Conservation (phyloP, 1,140 invertebrate genomes). For the Zaprionus camerounensis region DNA sequence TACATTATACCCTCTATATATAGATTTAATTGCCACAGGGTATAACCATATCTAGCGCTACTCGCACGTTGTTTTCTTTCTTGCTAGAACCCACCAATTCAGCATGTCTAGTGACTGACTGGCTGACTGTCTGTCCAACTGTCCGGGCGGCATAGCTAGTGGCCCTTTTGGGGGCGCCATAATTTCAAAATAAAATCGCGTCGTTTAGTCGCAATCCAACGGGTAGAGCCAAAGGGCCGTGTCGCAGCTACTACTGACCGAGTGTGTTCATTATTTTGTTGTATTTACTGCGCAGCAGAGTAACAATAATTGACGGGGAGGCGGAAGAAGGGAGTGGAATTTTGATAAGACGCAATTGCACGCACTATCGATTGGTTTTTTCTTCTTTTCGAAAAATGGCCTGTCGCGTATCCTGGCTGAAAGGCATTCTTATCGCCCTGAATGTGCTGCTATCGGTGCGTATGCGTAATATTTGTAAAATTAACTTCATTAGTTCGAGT, state of each 20-base stretch:
- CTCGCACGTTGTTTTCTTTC: conserved; percentile 48
- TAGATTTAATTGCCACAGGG: not conserved
- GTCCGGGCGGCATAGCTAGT: conserved; percentile 6
- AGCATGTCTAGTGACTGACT: conserved; percentile 7
- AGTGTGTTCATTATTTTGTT: conserved; percentile 30
- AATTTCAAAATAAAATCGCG: conserved; percentile 70
- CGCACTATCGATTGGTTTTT: conserved; percentile 63
- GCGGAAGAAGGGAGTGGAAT: not conserved
- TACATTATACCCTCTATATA: not conserved
- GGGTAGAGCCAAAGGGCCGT: conserved; percentile 64
- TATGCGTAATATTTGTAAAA: conserved; percentile 53
- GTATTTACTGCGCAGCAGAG: conserved; percentile 50
- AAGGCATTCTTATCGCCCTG: conserved; percentile 66
- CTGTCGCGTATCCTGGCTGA: conserved; percentile 64
- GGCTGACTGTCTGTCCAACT: conserved; percentile 10
- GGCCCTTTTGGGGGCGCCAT: conserved; percentile 63
- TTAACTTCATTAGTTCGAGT: not conserved
- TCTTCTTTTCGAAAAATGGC: conserved; percentile 43
- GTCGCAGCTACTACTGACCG: conserved; percentile 20
- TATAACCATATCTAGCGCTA: conserved; percentile 24
- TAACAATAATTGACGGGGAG: not conserved
- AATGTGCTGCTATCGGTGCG: conserved; percentile 80
- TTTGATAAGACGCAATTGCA: conserved; percentile 55
- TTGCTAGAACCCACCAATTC: conserved; percentile 39
- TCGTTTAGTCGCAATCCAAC: conserved; percentile 72